Evolutionary conservation across 1,140 invertebrate species (phyloP).

Genomic region (Eurosta solidaginis): DNA sequence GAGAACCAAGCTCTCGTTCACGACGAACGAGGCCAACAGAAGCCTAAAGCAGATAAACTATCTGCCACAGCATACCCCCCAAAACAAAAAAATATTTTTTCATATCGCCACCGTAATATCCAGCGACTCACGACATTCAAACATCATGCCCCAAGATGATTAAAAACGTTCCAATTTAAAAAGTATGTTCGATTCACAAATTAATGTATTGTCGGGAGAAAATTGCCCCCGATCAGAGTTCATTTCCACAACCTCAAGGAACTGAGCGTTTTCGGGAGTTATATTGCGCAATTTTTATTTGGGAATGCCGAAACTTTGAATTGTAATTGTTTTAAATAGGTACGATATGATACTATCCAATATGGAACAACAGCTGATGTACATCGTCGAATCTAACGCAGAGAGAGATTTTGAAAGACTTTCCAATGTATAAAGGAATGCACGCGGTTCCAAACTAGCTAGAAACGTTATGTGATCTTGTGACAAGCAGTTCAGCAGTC

Average conservation of each 20-base stretch:
- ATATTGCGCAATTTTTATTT: conserved; percentile 67
- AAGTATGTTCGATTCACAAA: too few relatives aligned
- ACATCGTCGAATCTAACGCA: conserved; percentile 95
- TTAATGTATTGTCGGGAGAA: too few relatives aligned
- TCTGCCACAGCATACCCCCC: too few relatives aligned
- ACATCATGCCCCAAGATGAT: too few relatives aligned
- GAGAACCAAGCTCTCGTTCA: too few relatives aligned
- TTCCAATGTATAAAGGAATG: conserved; percentile 94
- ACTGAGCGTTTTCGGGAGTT: conserved; percentile 74
- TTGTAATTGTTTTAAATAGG: conserved; percentile 90
- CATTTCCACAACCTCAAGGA: conserved; percentile 75
- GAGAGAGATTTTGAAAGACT: conserved; percentile 96
- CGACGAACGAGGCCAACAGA: too few relatives aligned
- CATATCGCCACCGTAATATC: too few relatives aligned
- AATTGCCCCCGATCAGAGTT: conserved; percentile 93
- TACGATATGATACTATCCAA: conserved; percentile 97
- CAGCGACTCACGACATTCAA: too few relatives aligned
- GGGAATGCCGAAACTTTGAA: conserved; percentile 75
- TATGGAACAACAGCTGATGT: conserved; percentile 95
- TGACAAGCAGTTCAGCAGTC: conserved; percentile 90
- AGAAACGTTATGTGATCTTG: conserved; percentile 98
- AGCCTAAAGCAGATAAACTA: too few relatives aligned
- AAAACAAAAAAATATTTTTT: too few relatives aligned
- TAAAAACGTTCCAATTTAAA: too few relatives aligned
- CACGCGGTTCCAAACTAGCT: conserved; percentile 88